Evolutionary conservation across 2,888 invertebrate genomes (phyloP).

Genomic region (Trissonchulus latispiculum): DNA sequence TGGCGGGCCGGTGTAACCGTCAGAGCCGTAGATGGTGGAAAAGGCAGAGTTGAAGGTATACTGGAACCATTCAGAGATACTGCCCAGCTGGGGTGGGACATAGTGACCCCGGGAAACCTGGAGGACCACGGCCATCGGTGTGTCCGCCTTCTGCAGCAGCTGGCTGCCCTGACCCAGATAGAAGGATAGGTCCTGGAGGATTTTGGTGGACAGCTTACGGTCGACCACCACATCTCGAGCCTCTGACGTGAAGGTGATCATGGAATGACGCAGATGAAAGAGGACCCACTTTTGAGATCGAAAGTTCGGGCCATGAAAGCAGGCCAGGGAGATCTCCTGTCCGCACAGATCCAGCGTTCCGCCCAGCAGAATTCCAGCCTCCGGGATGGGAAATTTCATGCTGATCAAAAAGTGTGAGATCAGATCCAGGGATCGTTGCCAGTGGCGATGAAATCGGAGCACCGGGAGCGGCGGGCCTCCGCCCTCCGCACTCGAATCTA

Average conservation of each 20-base stretch:
- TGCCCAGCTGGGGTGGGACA: constrained; percentile 89
- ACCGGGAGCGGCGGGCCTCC: not conserved
- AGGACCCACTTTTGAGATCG: constrained; percentile 91
- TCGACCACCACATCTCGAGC: constrained; percentile 60
- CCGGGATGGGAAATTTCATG: constrained; percentile 49
- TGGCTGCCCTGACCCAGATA: constrained; percentile 62
- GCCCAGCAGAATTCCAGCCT: constrained; percentile 66
- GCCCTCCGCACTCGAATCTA: constrained; percentile 2
- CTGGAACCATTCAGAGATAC: constrained; percentile 87
- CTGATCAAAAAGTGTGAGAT: constrained; percentile 70
- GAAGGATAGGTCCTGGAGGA: constrained; percentile 80
- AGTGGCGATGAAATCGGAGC: constrained; percentile 71
- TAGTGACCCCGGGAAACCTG: constrained; percentile 78
- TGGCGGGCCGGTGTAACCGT: constrained; percentile 34
- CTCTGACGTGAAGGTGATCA: constrained; percentile 81
- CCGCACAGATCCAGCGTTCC: constrained; percentile 59
- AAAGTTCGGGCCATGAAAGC: constrained; percentile 94
- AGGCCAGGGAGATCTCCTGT: constrained; percentile 81
- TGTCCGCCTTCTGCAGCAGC: constrained; percentile 53
- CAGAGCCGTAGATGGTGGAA: constrained; percentile 8
- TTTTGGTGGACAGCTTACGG: constrained; percentile 50
- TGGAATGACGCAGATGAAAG: constrained; percentile 82
- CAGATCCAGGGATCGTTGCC: constrained; percentile 75
- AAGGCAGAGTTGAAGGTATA: constrained; percentile 66
- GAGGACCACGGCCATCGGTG: constrained; percentile 87